A percentile compares a stretch with the other conserved stretches of the same genome.
phyloP scores from a whole-genome alignment of 2,797 vertebrate species.

The Melopsittacus undulatus region DNA sequence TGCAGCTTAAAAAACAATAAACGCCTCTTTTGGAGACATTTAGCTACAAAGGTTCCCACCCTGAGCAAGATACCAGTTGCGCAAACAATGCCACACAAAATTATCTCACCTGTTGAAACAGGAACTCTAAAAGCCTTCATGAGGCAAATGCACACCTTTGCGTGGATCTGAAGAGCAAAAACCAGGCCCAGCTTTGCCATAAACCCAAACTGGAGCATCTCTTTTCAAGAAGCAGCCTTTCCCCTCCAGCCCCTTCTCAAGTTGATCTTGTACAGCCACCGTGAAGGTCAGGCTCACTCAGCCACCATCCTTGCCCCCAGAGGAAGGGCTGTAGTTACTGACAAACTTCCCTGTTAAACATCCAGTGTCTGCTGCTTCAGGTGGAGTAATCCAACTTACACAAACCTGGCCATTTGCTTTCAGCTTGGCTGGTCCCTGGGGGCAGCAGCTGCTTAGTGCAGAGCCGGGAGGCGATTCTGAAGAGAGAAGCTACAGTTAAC shows the following conservation, averaged over 20 bases:
- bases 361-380: neutral
- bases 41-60: constrained; percentile 77
- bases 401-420: neutral
- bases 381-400: constrained; percentile 11
- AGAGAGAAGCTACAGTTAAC: constrained; percentile 48
- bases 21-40: constrained; percentile 81
- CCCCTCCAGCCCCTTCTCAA: neutral
- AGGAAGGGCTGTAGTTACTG: neutral
- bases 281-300: neutral
- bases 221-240: constrained; percentile 14
- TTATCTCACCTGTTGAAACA: constrained; percentile 53
- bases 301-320: neutral
- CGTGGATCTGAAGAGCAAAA: constrained; percentile 49
- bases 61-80: constrained; percentile 76
- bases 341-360: neutral
- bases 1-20: constrained; percentile 86
- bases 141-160: constrained; percentile 66
- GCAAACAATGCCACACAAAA: constrained; percentile 60
- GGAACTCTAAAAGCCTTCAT: constrained; percentile 50
- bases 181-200: constrained; percentile 12
- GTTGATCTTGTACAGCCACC: neutral
- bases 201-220: constrained; percentile 21
- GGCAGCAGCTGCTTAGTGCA: neutral
- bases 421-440: neutral
- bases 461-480: neutral